These are phyloP conservation scores for Ascaphus truei DNA, from an alignment of 2,113 vertebrate species.

Conservation along the genomic window DNA sequence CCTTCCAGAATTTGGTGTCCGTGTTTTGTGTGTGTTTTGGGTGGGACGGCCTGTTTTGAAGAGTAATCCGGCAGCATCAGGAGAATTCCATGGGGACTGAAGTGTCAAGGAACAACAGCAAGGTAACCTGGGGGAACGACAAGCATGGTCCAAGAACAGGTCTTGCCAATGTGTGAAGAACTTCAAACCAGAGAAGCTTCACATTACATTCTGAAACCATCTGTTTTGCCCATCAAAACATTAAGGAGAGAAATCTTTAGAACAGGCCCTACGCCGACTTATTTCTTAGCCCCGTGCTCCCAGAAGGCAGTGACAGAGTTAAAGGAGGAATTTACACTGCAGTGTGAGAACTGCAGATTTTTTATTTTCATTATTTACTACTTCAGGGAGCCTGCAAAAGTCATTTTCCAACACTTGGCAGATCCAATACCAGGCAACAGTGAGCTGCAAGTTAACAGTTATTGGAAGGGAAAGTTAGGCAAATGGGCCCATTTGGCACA, in stretches of 20 bases:
- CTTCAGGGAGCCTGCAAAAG: not conserved
- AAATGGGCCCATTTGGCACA: not conserved
- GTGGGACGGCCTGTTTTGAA: too few species aligned
- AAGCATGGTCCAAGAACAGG: slow-evolving; percentile 3
- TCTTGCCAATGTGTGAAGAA: not conserved
- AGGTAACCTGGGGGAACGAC: not conserved
- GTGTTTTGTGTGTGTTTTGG: too few species aligned
- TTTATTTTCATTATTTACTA: slow-evolving; percentile 4
- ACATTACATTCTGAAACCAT: not conserved
- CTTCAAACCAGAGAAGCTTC: not conserved
- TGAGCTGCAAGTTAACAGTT: not conserved
- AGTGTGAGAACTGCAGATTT: not conserved
- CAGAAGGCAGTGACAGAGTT: not conserved
- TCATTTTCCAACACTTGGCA: not conserved
- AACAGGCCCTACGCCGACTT: not conserved
- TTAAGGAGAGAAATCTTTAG: not conserved
- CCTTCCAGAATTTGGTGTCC: too few species aligned
- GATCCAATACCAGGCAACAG: not conserved
- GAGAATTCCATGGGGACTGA: not conserved
- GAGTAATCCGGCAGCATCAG: not conserved
- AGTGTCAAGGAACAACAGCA: not conserved
- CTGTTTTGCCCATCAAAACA: not conserved
- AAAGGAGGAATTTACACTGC: not conserved
- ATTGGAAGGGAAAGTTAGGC: not conserved
- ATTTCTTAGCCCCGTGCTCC: not conserved